A percentile compares a stretch with the other conserved stretches of the same genome.
Evolutionary conservation across 37 sponge, comb jelly and placozoan species (phyloP).

Genomic region (Chondrilla cf. caribensis): DNA sequence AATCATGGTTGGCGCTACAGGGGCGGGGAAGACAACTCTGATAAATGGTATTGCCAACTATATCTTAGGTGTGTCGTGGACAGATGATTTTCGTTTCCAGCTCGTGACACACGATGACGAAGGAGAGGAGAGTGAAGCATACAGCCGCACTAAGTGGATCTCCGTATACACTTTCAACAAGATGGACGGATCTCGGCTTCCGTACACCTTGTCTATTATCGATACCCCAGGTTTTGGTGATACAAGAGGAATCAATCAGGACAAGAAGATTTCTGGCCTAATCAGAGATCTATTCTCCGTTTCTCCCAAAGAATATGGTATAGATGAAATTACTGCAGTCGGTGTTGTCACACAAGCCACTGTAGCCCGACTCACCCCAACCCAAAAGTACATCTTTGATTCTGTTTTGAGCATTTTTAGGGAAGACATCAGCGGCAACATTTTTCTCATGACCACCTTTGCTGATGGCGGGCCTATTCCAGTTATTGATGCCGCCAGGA

Average conservation of each 20-base stretch:
- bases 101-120: no score
- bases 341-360: conserved; percentile 20
- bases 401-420: conserved; percentile 9
- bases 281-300: background rate
- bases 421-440: conserved; percentile 20
- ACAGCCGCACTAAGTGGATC: conserved; percentile 48
- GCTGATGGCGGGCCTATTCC: conserved; percentile 4
- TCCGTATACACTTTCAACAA: conserved; percentile 58
- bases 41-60: conserved; percentile 70
- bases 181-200: conserved; percentile 4
- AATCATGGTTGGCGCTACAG: no score
- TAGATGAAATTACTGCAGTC: conserved; percentile 6
- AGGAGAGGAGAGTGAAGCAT: no score
- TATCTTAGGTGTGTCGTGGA: conserved; percentile 56
- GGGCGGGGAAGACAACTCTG: conserved; percentile 69
- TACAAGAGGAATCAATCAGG: no score
- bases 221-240: no score
- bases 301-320: background rate
- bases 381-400: conserved; percentile 27
- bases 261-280: no score
- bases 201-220: conserved; percentile 45
- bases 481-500: conserved; percentile 9
- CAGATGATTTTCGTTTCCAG: conserved; percentile 64
- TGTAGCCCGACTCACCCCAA: conserved; percentile 15
- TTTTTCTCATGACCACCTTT: conserved; percentile 21